phyloP scores from a whole-genome alignment of 2,113 vertebrate species.

The Taxidea taxus region DNA sequence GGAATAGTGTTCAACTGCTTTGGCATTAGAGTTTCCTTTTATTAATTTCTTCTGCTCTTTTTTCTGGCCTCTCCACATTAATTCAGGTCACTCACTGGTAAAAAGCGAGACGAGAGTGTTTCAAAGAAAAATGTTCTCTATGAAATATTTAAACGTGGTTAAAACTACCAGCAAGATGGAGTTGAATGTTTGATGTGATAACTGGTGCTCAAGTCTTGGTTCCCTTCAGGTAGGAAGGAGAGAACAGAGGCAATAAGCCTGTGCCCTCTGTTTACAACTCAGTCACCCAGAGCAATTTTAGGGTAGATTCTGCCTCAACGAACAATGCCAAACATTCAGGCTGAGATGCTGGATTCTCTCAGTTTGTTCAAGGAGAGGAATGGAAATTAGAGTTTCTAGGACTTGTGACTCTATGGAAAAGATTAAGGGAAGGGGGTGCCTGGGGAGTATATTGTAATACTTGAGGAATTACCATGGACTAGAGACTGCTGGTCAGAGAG shows the following conservation, averaged over 20 bases:
- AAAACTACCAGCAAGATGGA: slow-evolving; percentile 53
- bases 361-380: neutral
- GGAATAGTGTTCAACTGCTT: neutral
- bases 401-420: neutral
- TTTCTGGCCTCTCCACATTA: slow-evolving; percentile 26
- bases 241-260: neutral
- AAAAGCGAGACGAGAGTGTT: slow-evolving; percentile 47
- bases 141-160: slow-evolving; percentile 71
- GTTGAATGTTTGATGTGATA: slow-evolving; percentile 62
- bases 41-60: neutral
- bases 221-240: neutral
- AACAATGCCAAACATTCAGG: neutral
- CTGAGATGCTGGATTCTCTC: neutral
- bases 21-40: neutral
- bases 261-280: neutral
- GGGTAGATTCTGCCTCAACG: neutral
- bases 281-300: neutral
- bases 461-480: neutral
- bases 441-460: neutral
- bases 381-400: neutral
- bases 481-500: neutral
- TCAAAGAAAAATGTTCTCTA: slow-evolving; percentile 67
- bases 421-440: neutral
- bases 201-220: neutral
- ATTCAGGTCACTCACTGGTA: slow-evolving; percentile 53